These are phyloP conservation scores for Drosophila grimshawi DNA, from an alignment of 1,140 invertebrate genomes.

Conservation along the genomic window DNA sequence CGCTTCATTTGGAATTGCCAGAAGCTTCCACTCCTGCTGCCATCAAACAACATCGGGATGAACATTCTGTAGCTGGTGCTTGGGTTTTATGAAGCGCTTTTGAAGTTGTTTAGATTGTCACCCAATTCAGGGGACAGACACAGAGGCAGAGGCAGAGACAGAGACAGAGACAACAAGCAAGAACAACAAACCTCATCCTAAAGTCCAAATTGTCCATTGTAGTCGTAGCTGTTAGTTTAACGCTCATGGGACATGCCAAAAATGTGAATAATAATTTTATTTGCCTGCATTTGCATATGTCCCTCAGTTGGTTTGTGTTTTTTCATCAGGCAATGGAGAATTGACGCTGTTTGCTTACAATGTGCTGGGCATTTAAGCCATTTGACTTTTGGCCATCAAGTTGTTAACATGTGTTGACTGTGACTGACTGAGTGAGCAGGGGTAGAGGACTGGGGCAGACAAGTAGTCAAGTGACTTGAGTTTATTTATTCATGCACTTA, in stretches of 20 bases:
- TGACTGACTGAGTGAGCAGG: slow-evolving; percentile 16
- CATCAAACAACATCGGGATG: slow-evolving; percentile 30
- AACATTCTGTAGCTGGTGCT: slow-evolving; percentile 21
- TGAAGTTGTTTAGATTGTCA: slow-evolving; percentile 50
- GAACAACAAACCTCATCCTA: slow-evolving; percentile 16
- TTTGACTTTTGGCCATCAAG: slow-evolving; percentile 80
- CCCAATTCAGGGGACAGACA: slow-evolving; percentile 17
- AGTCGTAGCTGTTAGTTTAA: slow-evolving; percentile 75
- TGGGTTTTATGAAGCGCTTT: slow-evolving; percentile 49
- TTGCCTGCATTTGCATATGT: slow-evolving; percentile 79
- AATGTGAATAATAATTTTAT: slow-evolving; percentile 83
- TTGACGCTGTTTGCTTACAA: slow-evolving; percentile 68
- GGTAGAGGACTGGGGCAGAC: slow-evolving; percentile 12
- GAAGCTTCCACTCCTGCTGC: slow-evolving; percentile 8
- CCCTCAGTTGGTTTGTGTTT: slow-evolving; percentile 26
- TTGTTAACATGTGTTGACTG: slow-evolving; percentile 79
- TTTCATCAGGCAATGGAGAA: not conserved
- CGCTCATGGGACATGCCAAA: slow-evolving; percentile 79
- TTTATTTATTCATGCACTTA: slow-evolving; percentile 82
- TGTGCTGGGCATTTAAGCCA: slow-evolving; percentile 75
- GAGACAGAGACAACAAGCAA: slow-evolving; percentile 11
- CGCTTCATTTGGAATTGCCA: slow-evolving; percentile 44
- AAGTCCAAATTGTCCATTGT: slow-evolving; percentile 68
- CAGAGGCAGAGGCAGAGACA: not conserved
- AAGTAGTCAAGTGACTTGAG: slow-evolving; percentile 67